These are phyloP conservation scores for Alces alces DNA, from an alignment of 2,113 vertebrate species.

Conservation along the genomic window DNA sequence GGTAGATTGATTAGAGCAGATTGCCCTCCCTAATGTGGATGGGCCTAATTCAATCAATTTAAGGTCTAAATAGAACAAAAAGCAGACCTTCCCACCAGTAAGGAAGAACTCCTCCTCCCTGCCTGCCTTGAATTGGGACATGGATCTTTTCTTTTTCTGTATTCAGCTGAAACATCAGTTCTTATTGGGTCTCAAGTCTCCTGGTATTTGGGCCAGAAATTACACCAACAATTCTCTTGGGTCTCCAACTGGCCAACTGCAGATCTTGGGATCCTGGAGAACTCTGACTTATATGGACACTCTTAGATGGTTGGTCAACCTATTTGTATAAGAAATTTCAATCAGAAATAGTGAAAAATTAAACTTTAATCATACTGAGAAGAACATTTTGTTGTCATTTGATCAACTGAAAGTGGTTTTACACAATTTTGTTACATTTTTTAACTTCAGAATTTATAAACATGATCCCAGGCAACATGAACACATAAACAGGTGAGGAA, in stretches of 20 bases:
- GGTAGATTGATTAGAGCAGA: not conserved
- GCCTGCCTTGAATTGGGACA: not conserved
- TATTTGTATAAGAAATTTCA: not conserved
- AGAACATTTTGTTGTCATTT: not conserved
- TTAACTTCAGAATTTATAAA: not conserved
- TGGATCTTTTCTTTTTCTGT: not conserved
- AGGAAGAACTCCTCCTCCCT: not conserved
- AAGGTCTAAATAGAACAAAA: not conserved
- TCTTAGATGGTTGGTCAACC: not conserved
- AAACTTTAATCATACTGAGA: not conserved
- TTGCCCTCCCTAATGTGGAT: not conserved
- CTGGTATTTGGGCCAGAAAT: not conserved
- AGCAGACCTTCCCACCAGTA: not conserved
- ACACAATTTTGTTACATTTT: not conserved
- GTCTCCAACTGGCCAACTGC: not conserved
- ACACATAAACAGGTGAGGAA: not conserved
- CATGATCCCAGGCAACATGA: not conserved
- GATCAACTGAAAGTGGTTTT: not conserved
- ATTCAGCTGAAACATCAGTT: not conserved
- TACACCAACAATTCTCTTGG: not conserved
- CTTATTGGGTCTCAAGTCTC: not conserved
- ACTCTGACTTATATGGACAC: not conserved
- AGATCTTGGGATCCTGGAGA: not conserved
- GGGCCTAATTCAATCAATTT: not conserved
- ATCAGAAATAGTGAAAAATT: not conserved